Evolutionary conservation across 35 echinoderm and acorn worm genomes (phyloP).

Genomic region (Acanthaster planci): DNA sequence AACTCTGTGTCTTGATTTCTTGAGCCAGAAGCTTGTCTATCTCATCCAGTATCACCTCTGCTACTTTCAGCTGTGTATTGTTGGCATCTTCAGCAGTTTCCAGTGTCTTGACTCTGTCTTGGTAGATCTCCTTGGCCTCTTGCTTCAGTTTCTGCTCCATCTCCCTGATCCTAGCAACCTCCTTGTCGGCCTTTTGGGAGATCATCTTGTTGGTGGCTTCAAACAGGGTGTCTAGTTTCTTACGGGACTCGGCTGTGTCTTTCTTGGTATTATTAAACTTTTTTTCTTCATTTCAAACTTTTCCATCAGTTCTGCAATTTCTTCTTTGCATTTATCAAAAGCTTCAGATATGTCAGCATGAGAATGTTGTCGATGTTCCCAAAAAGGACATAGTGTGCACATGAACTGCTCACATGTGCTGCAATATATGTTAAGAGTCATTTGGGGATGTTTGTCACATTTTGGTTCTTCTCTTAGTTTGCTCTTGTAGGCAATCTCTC

Average conservation of each 20-base stretch:
- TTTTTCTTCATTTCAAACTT: not conserved
- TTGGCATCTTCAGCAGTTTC: not conserved
- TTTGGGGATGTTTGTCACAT: too few relatives aligned
- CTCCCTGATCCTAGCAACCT: not conserved
- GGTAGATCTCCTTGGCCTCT: not conserved
- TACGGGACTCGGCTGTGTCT: not conserved
- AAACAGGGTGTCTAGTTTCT: not conserved
- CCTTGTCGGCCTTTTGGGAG: constrained; percentile 12
- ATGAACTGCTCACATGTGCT: too few relatives aligned
- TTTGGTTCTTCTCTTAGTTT: too few relatives aligned
- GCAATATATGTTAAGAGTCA: too few relatives aligned
- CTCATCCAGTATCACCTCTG: not conserved
- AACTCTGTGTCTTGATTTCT: not conserved
- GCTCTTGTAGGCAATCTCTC: not conserved
- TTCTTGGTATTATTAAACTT: not conserved
- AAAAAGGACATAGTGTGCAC: too few relatives aligned
- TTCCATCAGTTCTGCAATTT: not conserved
- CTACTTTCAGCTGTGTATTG: not conserved
- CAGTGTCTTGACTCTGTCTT: constrained; percentile 24
- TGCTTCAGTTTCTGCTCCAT: not conserved
- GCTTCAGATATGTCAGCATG: not conserved
- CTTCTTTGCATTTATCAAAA: constrained; percentile 5
- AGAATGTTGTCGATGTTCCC: not conserved
- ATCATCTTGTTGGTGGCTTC: not conserved
- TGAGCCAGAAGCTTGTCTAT: not conserved